Evolutionary conservation across 2,888 invertebrate species (phyloP).

Genomic region (Chymomyza fuscimana): DNA sequence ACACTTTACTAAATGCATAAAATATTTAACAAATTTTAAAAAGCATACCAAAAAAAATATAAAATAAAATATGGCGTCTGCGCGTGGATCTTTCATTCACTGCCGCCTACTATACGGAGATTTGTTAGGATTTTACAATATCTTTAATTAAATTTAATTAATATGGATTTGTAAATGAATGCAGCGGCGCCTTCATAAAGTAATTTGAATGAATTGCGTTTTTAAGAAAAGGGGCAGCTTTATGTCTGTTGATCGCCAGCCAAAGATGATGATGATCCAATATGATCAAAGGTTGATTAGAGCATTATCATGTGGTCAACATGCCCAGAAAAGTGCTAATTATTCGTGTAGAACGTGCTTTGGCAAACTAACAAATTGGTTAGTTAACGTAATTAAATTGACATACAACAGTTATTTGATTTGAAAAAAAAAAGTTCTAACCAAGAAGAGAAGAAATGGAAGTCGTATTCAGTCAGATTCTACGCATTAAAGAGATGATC

Average conservation of each 20-base stretch:
- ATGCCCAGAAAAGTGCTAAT: constrained; percentile 13
- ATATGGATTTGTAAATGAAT: constrained; percentile 42
- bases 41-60: not conserved
- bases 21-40: constrained; percentile 16
- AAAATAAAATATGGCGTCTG: constrained; percentile 27
- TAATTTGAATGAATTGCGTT: constrained; percentile 11
- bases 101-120: constrained; percentile 35
- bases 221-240: not conserved
- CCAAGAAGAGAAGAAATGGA: too few relatives aligned
- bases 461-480: too few relatives aligned
- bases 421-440: too few relatives aligned
- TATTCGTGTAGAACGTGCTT: not conserved
- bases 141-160: constrained; percentile 38
- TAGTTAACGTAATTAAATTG: too few relatives aligned
- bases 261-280: too few relatives aligned
- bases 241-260: not conserved
- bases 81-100: constrained; percentile 26
- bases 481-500: too few relatives aligned
- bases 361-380: too few relatives aligned
- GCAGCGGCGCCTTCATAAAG: not conserved
- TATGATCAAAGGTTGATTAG: too few relatives aligned
- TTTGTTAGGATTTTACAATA: not conserved
- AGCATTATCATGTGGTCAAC: constrained; percentile 24
- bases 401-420: too few relatives aligned
- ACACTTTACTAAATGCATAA: constrained; percentile 50